Evolutionary conservation across 2,797 vertebrate species (phyloP), one percentile per base, ranked within the genome.

Genomic region (Alexandromys oeconomus): DNA sequence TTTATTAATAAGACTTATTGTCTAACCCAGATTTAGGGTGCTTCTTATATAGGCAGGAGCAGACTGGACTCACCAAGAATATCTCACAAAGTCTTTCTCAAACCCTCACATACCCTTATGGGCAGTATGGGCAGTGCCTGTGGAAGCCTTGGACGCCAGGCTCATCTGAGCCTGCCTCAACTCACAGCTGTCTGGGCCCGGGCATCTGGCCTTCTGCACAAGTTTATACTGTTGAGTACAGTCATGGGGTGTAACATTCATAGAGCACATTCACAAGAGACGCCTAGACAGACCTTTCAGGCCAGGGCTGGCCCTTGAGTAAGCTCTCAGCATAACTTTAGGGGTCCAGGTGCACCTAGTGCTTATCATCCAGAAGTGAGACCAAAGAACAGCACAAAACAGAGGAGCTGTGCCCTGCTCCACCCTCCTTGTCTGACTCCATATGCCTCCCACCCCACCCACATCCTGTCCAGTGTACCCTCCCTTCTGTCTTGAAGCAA

Each of bases 51-150:
- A 54, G 4, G 46, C 2, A 2, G 4, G 5, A 0, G 43, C 34
- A 25, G 48, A 21, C n/a, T 65, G 21, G 34, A 14, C 7, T 46
- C 48, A 34, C 1, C 1, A 6, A 31, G 5, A 61, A 12, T 27
- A 25, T 87, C 15, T 25, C 54, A 43, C 27, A 34, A 34, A 37
- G 21, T 27, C 9, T 67, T 7, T 85, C 46, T 92, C 43, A 61
- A 40, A 65, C 19, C 8, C 25, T 59, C 17, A 14, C 19, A 0
- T 3, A 1, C 29, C 2, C 27, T 5, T 10, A 13, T 43, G 15
- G 23, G 71, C 29, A 73, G 46, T 0, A 7, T 43, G 21, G 0
- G 8, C 0, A 6, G 65, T 11, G 9, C 12, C 19, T 29, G 40
- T 0, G 19, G 2, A 67, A 31, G 3, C 13, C 31, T 63, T 10